Conservation (phyloP, 2,888 invertebrate genomes). For the Drosophila suboccidentalis region DNA sequence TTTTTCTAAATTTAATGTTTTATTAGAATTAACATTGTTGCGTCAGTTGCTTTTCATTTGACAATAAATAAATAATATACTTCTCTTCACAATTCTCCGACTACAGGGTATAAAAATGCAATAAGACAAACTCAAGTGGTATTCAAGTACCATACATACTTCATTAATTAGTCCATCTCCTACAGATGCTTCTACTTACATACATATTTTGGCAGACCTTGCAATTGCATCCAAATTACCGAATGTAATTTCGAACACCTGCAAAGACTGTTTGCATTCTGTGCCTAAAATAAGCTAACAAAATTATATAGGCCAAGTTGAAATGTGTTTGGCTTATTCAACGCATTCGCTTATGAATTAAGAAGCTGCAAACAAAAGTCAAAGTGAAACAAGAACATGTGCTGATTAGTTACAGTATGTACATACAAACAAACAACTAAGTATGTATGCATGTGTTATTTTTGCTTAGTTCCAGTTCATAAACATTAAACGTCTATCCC, state of each 20-base stretch:
- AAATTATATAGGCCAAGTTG: slow-evolving; percentile 21
- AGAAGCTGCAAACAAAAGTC: slow-evolving; percentile 24
- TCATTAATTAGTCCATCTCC: slow-evolving; percentile 5
- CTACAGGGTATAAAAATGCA: slow-evolving; percentile 16
- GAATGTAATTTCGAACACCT: slow-evolving; percentile 46
- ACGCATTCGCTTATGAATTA: slow-evolving; percentile 28
- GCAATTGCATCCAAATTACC: slow-evolving; percentile 33
- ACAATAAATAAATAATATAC: background rate
- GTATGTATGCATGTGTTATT: slow-evolving; percentile 31
- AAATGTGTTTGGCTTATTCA: slow-evolving; percentile 23
- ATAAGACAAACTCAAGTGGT: slow-evolving; percentile 3
- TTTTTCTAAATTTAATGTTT: too few relatives aligned
- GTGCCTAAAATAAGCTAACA: slow-evolving; percentile 10
- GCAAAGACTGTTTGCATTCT: slow-evolving; percentile 30
- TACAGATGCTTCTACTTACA: slow-evolving; percentile 33
- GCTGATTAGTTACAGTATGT: slow-evolving; percentile 27
- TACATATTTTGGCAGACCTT: slow-evolving; percentile 36
- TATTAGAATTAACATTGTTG: too few relatives aligned
- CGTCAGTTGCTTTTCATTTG: too few relatives aligned
- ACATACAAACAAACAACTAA: slow-evolving; percentile 12
- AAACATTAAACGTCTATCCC: slow-evolving; percentile 35
- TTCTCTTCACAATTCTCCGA: background rate
- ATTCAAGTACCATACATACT: background rate
- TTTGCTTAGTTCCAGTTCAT: slow-evolving; percentile 30
- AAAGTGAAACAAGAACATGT: slow-evolving; percentile 47